Evolutionary conservation across 2,797 vertebrate genomes (phyloP), one percentile per base, ranked within the genome.

Genomic region (Merluccius polli): DNA sequence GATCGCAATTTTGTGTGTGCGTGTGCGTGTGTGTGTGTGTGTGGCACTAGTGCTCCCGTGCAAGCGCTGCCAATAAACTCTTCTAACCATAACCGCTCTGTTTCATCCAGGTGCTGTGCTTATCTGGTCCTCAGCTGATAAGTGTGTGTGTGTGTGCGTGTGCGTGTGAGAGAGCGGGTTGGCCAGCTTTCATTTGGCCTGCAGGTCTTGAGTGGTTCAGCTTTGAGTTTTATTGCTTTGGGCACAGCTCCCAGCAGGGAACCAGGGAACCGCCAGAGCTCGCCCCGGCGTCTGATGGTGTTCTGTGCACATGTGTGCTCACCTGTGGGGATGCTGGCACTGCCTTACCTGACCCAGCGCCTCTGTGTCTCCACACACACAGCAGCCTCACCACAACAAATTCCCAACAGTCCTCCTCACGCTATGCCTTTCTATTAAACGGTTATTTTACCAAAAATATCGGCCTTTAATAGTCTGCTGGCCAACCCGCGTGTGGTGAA

Each of bases 41-140:
- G 71, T 81, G 77, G 29, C 72, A 36, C 80, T 41, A 30, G 41
- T 35, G 24, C 27, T 73, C 41, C 63, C 9, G 35, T 63, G 77
- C 77, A 71, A 29, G 79, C 76, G 77, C 80, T 87, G 78, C 82
- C 80, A 81, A 72, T 77, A 76, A 73, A 71, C 76, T 82, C 79
- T 68, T 76, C 77, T 86, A 75, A 69, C 73, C 75, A 59, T 79
- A 70, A 79, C 71, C 77, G 77, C 75, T 79, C 31, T 78, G 81
- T 84, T 83, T 77, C 83, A 86, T 86, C 78, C 85, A 88, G 85
- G 75, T 81, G 72, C 78, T 81, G 72, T 78, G 77, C 73, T 83
- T 83, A 77, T 85, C 87, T 82, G 84, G 86, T 82, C 81, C 71
- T 73, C 83, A 77, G 77, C 82, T 75, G 85, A 87, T 87, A 87